These are phyloP conservation scores for Latheticus oryzae DNA, from an alignment of 2,888 invertebrate species.

Conservation along the genomic window DNA sequence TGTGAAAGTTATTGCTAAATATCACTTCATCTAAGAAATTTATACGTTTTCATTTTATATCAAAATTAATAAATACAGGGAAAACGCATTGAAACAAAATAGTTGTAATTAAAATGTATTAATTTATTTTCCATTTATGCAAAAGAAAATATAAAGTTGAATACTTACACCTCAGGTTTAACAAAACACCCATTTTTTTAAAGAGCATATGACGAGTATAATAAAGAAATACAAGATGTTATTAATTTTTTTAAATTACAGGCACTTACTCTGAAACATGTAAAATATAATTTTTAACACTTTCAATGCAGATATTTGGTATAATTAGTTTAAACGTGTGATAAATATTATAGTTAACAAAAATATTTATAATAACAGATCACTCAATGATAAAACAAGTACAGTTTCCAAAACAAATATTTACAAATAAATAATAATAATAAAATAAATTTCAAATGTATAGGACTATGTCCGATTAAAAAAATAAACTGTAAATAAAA, in stretches of 20 bases:
- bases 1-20: no score
- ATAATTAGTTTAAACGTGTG: slow-evolving; percentile 32
- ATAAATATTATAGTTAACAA: no score
- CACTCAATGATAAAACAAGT: no score
- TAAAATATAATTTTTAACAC: no score
- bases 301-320: slow-evolving; percentile 42
- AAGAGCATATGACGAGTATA: slow-evolving; percentile 28
- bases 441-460: slow-evolving; percentile 37
- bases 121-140: slow-evolving; percentile 37
- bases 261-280: slow-evolving; percentile 48
- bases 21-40: no score
- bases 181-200: slow-evolving; percentile 37
- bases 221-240: slow-evolving; percentile 37
- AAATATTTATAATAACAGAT: no score
- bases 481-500: slow-evolving; percentile 43
- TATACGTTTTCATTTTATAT: no score
- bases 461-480: no score
- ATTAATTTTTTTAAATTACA: slow-evolving; percentile 39
- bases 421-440: slow-evolving; percentile 38
- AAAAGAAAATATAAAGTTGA: slow-evolving; percentile 41
- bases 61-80: no score
- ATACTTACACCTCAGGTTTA: slow-evolving; percentile 41
- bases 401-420: slow-evolving; percentile 39
- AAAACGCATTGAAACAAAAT: no score
- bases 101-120: slow-evolving; percentile 29